phyloP scores from a whole-genome alignment of 2,888 invertebrate species.

The Hedychridium roseum region DNA sequence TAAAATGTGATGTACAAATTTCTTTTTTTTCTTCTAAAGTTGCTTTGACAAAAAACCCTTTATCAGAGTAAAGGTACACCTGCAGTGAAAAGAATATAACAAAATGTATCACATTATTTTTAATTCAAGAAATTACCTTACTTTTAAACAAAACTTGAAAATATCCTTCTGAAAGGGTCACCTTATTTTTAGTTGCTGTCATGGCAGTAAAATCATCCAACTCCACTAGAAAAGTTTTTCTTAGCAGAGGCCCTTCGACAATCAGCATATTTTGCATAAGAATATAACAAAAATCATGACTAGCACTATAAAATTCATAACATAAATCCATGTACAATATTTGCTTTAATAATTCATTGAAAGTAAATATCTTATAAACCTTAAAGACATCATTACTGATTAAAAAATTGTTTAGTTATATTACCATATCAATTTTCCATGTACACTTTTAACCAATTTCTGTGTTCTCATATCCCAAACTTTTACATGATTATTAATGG shows the following conservation, averaged over 20 bases:
- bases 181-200: constrained; percentile 30
- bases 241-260: constrained; percentile 19
- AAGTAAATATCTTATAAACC: not conserved
- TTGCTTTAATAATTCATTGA: constrained; percentile 9
- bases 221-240: constrained; percentile 9
- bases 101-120: constrained; percentile 5
- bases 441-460: constrained; percentile 14
- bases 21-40: constrained; percentile 9
- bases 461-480: constrained; percentile 37
- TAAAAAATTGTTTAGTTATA: constrained; percentile 1
- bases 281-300: constrained; percentile 36
- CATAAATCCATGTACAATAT: too few species aligned
- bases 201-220: constrained; percentile 27
- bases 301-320: constrained; percentile 40
- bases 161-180: constrained; percentile 7
- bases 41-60: constrained; percentile 25
- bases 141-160: not conserved
- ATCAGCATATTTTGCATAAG: constrained; percentile 19
- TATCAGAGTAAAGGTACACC: constrained; percentile 40
- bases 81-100: too few species aligned
- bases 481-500: constrained; percentile 21
- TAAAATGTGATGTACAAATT: constrained; percentile 1
- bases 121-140: not conserved
- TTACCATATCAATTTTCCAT: constrained; percentile 38
- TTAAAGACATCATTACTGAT: constrained; percentile 3